Conservation (phyloP, 2,888 invertebrate species). For the Penaeus monodon region DNA sequence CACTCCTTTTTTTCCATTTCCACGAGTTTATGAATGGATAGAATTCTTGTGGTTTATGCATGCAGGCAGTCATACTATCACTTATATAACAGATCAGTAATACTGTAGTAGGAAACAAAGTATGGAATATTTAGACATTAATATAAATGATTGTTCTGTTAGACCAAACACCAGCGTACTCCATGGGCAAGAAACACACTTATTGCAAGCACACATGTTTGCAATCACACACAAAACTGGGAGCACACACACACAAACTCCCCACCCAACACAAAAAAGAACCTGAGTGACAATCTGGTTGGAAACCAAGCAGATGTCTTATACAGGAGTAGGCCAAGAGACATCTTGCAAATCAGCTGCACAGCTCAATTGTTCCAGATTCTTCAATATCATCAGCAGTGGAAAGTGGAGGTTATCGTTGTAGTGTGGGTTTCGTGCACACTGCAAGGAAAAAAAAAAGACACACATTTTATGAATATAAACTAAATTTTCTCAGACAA, state of each 20-base stretch:
- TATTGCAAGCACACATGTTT: neutral
- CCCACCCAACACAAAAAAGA: neutral
- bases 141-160: too few relatives aligned
- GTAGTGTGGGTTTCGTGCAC: conserved; percentile 48
- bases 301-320: neutral
- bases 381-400: conserved; percentile 47
- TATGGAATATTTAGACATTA: too few relatives aligned
- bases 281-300: neutral
- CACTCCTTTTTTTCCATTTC: too few relatives aligned
- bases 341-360: neutral
- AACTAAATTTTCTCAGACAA: neutral
- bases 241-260: conserved; percentile 10
- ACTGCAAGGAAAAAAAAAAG: conserved; percentile 27
- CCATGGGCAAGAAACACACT: neutral
- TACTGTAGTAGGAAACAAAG: too few relatives aligned
- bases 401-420: conserved; percentile 53
- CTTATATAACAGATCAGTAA: too few relatives aligned
- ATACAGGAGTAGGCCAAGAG: neutral
- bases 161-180: too few relatives aligned
- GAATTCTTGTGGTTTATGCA: too few relatives aligned
- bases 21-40: too few relatives aligned
- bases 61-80: too few relatives aligned
- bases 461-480: neutral
- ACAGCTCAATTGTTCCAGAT: conserved; percentile 21
- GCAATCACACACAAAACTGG: neutral